These are phyloP conservation scores for Rhamphomyia laevipes DNA, from an alignment of 2,888 invertebrate genomes.

Conservation along the genomic window DNA sequence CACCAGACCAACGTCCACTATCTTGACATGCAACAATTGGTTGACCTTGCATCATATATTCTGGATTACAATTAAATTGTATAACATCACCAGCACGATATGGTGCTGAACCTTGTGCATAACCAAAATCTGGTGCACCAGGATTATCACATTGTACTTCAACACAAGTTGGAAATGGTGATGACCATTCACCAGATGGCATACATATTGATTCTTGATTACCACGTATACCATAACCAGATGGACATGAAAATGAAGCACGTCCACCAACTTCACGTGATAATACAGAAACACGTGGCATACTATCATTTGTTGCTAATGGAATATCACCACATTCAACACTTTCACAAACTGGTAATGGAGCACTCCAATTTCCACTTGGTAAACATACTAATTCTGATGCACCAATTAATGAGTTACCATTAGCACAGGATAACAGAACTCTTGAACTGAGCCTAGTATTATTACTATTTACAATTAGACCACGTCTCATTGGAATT, in stretches of 20 bases:
- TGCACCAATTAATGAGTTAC: constrained; percentile 67
- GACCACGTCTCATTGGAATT: constrained; percentile 58
- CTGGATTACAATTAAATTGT: constrained; percentile 77
- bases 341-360: constrained; percentile 73
- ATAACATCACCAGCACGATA: constrained; percentile 76
- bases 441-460: constrained; percentile 65
- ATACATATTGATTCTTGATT: constrained; percentile 63
- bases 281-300: constrained; percentile 58
- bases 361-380: constrained; percentile 76
- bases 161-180: constrained; percentile 62
- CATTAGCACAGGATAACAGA: constrained; percentile 64
- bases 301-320: constrained; percentile 42
- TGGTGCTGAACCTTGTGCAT: constrained; percentile 63
- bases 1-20: constrained; percentile 74
- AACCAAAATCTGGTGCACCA: constrained; percentile 52
- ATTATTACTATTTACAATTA: constrained; percentile 57
- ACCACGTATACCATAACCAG: constrained; percentile 65
- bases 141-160: constrained; percentile 73
- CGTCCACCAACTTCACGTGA: constrained; percentile 71
- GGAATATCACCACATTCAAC: constrained; percentile 71
- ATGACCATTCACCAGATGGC: constrained; percentile 68
- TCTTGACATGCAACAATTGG: constrained; percentile 85
- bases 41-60: constrained; percentile 80
- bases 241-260: constrained; percentile 66
- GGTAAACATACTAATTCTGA: constrained; percentile 64